Base-by-base conservation (phyloP, 2,113 vertebrate species). In the Oplegnathus fasciatus region DNA sequence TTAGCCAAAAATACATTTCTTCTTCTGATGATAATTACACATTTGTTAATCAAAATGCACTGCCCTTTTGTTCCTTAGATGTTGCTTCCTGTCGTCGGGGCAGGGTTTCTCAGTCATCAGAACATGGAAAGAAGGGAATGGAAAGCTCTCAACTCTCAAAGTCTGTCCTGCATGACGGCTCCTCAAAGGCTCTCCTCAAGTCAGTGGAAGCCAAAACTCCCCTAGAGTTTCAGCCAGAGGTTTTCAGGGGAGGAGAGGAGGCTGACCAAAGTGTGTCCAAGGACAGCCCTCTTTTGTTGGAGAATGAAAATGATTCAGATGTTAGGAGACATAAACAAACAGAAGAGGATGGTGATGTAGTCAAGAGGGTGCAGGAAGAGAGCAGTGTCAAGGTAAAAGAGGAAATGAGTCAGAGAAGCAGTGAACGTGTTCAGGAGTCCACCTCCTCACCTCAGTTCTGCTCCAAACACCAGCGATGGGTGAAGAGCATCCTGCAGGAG, bases 401-500 rank as follows among this genome's bases (percentile, higher is more conserved):
- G 8, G 8, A 72, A 20, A 5, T 32, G 28, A 52, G 4, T 54
- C 18, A 71, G 72, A 69, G 57, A n/a, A 71, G 75, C 34, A 14
- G 26, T 10, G 74, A 11, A 5, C 1, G 20, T 17, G 15, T 22
- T 28, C 44, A 28, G 48, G 62, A 30, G 10, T 42, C 9, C 0
- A 2, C 34, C n/a, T 15, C 60, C 28, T 65, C 85, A 17, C 86
- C 90, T 65, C 92, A 94, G 57, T 93, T 95, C 82, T 96, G 95
- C 89, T 93, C 91, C 82, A 94, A 67, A 89, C 95, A 95, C 80
- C 90, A 79, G 50, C 93, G 92, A 28, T 95, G 91, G 94, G 94
- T 94, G 84, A 88, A 44, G 65, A 95, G 73, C 89, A 94, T 96
- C 68, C 90, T 96, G 80, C 74, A 65, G 57, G 89, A 92, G 24